These are phyloP conservation scores for Drosophila nr. fundita DNA, from an alignment of 2,888 invertebrate species.

Conservation along the genomic window DNA sequence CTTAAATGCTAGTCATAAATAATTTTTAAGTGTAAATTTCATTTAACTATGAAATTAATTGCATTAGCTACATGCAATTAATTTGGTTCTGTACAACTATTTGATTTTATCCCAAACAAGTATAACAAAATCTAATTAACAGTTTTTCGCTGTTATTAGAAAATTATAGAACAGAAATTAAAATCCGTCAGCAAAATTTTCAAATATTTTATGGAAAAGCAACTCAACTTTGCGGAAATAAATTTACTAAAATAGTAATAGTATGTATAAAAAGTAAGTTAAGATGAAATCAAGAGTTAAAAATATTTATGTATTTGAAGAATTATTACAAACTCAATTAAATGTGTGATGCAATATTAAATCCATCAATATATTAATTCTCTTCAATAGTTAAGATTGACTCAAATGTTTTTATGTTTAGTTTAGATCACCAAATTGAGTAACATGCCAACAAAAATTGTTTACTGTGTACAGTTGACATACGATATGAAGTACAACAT, in stretches of 20 bases:
- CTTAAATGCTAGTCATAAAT: not conserved
- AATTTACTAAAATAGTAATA: too few relatives aligned
- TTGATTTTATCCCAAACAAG: not conserved
- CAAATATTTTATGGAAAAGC: not conserved
- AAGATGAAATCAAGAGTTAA: not conserved
- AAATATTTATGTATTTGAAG: not conserved
- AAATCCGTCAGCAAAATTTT: not conserved
- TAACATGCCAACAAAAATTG: not conserved
- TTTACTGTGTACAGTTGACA: constrained; percentile 1
- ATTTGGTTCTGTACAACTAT: not conserved
- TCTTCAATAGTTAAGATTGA: not conserved
- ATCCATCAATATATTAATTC: not conserved
- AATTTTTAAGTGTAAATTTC: not conserved
- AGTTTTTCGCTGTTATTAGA: not conserved
- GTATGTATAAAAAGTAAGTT: too few relatives aligned
- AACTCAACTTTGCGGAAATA: too few relatives aligned
- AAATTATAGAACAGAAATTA: not conserved
- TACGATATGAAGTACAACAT: not conserved
- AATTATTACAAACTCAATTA: not conserved
- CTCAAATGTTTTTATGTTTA: not conserved
- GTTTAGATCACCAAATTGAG: not conserved
- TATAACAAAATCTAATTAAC: not conserved
- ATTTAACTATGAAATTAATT: not conserved
- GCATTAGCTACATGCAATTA: not conserved
- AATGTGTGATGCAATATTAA: not conserved